These are phyloP conservation scores for Orthonychiurus folsomi DNA, from an alignment of 2,888 invertebrate species.

Conservation along the genomic window DNA sequence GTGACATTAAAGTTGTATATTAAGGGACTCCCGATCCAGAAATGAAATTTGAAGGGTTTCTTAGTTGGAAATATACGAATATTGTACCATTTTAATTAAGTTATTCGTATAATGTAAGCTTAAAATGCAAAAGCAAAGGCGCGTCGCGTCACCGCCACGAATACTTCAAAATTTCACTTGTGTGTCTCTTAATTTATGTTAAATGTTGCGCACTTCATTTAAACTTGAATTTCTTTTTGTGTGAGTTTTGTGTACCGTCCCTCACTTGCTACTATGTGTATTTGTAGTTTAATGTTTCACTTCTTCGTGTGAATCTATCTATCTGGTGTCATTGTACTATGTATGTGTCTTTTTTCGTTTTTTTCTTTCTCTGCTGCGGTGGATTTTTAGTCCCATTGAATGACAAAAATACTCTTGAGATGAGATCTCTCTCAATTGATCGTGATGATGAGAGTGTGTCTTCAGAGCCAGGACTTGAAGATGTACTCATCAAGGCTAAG, in stretches of 20 bases:
- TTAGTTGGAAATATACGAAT: too few relatives aligned
- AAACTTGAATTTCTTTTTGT: too few relatives aligned
- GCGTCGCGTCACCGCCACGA: not conserved
- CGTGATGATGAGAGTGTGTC: slow-evolving; percentile 55
- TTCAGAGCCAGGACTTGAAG: slow-evolving; percentile 56
- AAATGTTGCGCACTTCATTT: too few relatives aligned
- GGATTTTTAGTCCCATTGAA: slow-evolving; percentile 56
- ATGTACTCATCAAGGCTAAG: slow-evolving; percentile 56
- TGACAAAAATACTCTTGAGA: slow-evolving; percentile 55
- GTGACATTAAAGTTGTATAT: too few relatives aligned
- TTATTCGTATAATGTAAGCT: too few relatives aligned
- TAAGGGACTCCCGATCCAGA: too few relatives aligned
- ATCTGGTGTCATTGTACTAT: not conserved
- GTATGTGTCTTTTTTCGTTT: slow-evolving; percentile 6
- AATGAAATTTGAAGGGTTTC: too few relatives aligned
- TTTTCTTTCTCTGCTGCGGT: slow-evolving; percentile 11
- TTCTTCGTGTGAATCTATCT: not conserved
- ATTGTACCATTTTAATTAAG: too few relatives aligned
- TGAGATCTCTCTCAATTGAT: slow-evolving; percentile 56
- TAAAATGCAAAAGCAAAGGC: too few relatives aligned
- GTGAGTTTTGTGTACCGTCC: not conserved
- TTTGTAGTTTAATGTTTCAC: not conserved
- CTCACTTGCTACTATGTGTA: not conserved
- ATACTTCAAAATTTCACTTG: too few relatives aligned
- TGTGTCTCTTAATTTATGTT: too few relatives aligned